phyloP scores from a whole-genome alignment of 2,797 vertebrate species.

The Argentina silus region DNA sequence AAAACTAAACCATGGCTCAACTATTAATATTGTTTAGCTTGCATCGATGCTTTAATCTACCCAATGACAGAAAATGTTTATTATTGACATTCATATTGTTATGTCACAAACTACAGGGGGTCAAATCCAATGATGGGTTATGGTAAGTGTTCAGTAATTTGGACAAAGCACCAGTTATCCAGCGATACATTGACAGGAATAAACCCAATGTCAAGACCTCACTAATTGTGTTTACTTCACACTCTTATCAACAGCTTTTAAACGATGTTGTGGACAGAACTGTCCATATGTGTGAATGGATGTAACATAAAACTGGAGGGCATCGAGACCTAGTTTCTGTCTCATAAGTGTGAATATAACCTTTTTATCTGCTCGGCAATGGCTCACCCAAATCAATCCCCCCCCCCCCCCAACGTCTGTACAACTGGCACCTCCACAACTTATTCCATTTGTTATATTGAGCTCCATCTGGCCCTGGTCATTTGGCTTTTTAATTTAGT shows the following conservation, averaged over 20 bases:
- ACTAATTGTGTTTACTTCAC: constrained; percentile 49
- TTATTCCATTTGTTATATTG: constrained; percentile 84
- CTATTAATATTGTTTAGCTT: neutral
- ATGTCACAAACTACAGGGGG: too few species aligned
- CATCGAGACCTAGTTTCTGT: constrained; percentile 62
- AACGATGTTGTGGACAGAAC: constrained; percentile 62
- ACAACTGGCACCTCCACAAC: constrained; percentile 83
- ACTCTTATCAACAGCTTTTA: constrained; percentile 50
- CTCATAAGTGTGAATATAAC: constrained; percentile 79
- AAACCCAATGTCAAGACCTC: constrained; percentile 34
- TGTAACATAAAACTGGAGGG: constrained; percentile 71
- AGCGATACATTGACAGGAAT: constrained; percentile 40
- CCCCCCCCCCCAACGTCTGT: constrained; percentile 74
- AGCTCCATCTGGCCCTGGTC: constrained; percentile 83
- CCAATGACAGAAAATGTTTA: too few species aligned
- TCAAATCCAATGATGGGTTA: constrained; percentile 11
- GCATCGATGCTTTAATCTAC: neutral
- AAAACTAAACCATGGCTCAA: neutral
- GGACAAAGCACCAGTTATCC: constrained; percentile 20
- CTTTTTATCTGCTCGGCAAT: constrained; percentile 78
- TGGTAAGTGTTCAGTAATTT: constrained; percentile 7
- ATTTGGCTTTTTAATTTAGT: constrained; percentile 86
- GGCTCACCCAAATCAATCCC: constrained; percentile 77
- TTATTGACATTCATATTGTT: too few species aligned
- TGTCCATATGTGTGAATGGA: constrained; percentile 71